Evolutionary conservation across 2,113 vertebrate genomes (phyloP).

Genomic region (Eptatretus burgeri): DNA sequence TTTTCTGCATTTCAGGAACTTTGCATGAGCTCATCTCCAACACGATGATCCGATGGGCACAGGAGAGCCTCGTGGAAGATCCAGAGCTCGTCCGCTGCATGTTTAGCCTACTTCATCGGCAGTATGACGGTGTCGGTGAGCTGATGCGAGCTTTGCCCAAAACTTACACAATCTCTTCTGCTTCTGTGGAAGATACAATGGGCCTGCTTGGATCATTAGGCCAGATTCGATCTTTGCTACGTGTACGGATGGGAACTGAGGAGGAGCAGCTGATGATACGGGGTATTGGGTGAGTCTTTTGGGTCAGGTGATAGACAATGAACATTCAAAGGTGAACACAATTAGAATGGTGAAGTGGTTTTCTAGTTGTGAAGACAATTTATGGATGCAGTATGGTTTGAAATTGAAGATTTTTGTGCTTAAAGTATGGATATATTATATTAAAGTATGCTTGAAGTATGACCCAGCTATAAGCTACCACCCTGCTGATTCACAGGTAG

Average conservation of each 20-base stretch:
- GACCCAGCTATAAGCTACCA: too few species aligned
- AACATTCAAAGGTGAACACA: too few species aligned
- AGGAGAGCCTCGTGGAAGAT: conserved; percentile 80
- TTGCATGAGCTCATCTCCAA: conserved; percentile 81
- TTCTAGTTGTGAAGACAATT: too few species aligned
- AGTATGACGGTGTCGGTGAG: conserved; percentile 89
- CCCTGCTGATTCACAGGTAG: too few species aligned
- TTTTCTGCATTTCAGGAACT: conserved; percentile 23
- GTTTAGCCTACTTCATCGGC: conserved; percentile 64
- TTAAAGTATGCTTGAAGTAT: too few species aligned
- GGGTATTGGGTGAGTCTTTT: conserved; percentile 27
- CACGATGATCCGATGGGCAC: conserved; percentile 85
- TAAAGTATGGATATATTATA: too few species aligned
- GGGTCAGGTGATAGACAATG: too few species aligned
- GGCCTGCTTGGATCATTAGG: conserved; percentile 62
- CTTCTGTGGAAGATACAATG: conserved; percentile 60
- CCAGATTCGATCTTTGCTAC: conserved; percentile 74
- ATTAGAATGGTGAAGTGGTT: too few species aligned
- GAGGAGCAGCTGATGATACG: conserved; percentile 94
- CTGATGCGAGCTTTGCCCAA: conserved; percentile 63
- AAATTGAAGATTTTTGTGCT: too few species aligned
- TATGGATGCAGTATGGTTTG: too few species aligned
- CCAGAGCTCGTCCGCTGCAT: conserved; percentile 63
- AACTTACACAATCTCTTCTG: conserved; percentile 69
- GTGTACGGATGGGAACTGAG: conserved; percentile 85